Evolutionary conservation across 37 sponge, comb jelly and placozoan species (phyloP), one percentile per base, ranked within the genome.

Genomic region (Hexactinellida sp.): DNA sequence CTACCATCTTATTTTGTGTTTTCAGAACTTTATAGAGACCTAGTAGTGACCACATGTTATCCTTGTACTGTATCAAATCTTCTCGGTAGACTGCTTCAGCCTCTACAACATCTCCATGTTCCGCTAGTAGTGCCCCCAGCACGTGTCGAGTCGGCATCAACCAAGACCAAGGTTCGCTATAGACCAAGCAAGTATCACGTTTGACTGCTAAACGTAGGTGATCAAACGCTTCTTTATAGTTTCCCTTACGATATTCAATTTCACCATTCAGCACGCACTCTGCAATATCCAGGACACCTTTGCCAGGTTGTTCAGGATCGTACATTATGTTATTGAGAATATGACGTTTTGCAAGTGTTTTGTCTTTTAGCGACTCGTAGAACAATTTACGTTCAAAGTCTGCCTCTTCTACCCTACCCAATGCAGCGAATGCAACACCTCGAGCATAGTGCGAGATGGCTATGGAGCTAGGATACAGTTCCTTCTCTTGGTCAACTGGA

Each of bases 121-220:
- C 91, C 0, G 88, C 82, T 36, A 91, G 83, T 84, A 91, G 76
- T 24, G 91, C 91, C 0, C 88, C 91, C 54, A 90, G 86, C 28
- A 83, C 91, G 54, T 91, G 91, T 63, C 88, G 83, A 37, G 87
- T 88, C 19, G 91, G 91, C 86, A 84, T 88, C 91, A 91, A 88
- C 91, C 91, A 91, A 13, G 88, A 88, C 91, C 91, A 91, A 0
- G 91, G 91, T 86, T 91, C 91, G 37, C 86, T 85, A 38, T 91
- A 91, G 0, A 38, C 19, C 82, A 91, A 38, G 41, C 52, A 52
- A 36, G 0, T 36, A 47, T 91, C 91, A 55, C 88, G 91, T 54
- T 88, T 36, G 35, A 91, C 91, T n/a, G 91, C 91, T 30, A 85
- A 9, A 38, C 86, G 88, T 16, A 90, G 91, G 37, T 86, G 84